Evolutionary conservation across 2,797 vertebrate genomes (phyloP).

Genomic region (Serranus cabrilla): DNA sequence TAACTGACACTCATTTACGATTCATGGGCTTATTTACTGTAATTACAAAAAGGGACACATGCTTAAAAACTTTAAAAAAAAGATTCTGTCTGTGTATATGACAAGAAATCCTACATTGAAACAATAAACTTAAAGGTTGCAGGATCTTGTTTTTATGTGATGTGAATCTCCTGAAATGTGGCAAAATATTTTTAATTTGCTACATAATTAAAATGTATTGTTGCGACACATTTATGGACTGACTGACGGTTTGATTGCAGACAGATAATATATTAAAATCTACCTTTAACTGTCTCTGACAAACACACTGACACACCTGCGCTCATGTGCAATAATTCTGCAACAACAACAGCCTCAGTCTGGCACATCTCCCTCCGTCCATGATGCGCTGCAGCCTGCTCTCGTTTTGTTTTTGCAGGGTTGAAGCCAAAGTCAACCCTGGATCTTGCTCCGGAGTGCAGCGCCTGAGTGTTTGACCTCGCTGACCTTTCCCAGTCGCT

Average conservation of each 20-base stretch:
- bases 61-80: too few relatives aligned
- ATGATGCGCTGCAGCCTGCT: neutral
- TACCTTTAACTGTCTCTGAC: neutral
- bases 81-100: neutral
- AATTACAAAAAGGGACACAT: neutral
- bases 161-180: neutral
- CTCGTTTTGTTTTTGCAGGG: slow-evolving; percentile 33
- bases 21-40: neutral
- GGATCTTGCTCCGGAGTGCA: slow-evolving; percentile 26
- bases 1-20: slow-evolving; percentile 19
- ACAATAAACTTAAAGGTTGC: too few relatives aligned
- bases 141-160: too few relatives aligned
- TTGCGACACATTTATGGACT: neutral
- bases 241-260: neutral
- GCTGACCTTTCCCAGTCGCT: slow-evolving; percentile 28
- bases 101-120: neutral
- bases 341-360: slow-evolving; percentile 12
- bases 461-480: slow-evolving; percentile 37
- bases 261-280: neutral
- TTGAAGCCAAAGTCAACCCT: slow-evolving; percentile 51
- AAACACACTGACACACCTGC: slow-evolving; percentile 8
- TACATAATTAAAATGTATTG: neutral
- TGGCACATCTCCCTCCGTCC: slow-evolving; percentile 9
- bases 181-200: neutral
- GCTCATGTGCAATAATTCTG: slow-evolving; percentile 12